Evolutionary conservation across 2,113 vertebrate species (phyloP), one percentile per base, ranked within the genome.

Genomic region (Zingel zingel): DNA sequence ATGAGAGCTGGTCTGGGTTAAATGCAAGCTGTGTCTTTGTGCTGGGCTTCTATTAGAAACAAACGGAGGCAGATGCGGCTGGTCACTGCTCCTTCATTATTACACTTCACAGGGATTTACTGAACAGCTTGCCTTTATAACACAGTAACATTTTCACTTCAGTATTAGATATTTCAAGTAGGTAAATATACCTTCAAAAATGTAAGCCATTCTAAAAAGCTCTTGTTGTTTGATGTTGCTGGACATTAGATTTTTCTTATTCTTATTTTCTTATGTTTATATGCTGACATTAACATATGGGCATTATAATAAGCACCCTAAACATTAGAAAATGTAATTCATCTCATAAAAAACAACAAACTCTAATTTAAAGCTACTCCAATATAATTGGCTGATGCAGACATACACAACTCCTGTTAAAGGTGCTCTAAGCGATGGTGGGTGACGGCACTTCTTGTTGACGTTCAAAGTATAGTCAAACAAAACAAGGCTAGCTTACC

Each of bases 1-100:
- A 61, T 63, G 53, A 48, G 65, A 83, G 74, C 48, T 19, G 15
- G 16, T 30, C 64, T 2, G 53, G 71, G 77, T 81, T 69, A 85
- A 86, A 84, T 75, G 65, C 18, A 27, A 74, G 72, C 50, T 63
- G 39, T 10, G 39, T 43, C 50, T 23, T 39, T 81, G 56, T 10
- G 27, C 25, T 4, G 8, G 14, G 13, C n/a, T 56, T 64, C 58
- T 53, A 45, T 82, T 23, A 53, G 51, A 74, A 68, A 36, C 33
- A 67, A 76, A 61, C 48, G 57, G 25, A 73, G 58, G 62, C 48
- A 58, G 63, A 69, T 12, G 43, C 48, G 25, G 14, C 14, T 23
- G 47, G 33, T 64, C 27, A 69, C 68, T 68, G 69, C 56, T 61
- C 39, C 19, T 33, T 70, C 53, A 25, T 56, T 53, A 54, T 58